Percentiles rank a stretch among this genome's conserved stretches.
These are phyloP conservation scores for Trididemnum clinides DNA, from an alignment of 23 tunicate genomes.

Conservation along the genomic window DNA sequence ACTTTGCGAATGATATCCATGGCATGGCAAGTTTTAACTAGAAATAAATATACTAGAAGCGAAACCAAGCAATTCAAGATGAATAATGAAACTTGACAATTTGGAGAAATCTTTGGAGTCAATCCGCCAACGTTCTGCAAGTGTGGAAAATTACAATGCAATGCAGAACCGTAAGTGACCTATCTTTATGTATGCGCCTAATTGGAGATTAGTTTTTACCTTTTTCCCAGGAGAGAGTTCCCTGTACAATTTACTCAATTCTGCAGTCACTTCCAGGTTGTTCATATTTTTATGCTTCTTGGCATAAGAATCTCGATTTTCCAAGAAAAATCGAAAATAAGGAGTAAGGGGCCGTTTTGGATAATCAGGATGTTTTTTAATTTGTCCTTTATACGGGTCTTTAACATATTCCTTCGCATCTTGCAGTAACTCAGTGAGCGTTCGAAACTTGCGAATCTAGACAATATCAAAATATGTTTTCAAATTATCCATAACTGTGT, in stretches of 20 bases:
- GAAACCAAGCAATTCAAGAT: no score
- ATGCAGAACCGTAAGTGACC: no score
- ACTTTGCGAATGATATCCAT: no score
- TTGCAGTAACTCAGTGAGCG: slow-evolving; percentile 62
- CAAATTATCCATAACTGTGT: no score
- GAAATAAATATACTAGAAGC: no score
- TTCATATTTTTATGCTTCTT: slow-evolving; percentile 63
- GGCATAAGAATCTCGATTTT: slow-evolving; percentile 70
- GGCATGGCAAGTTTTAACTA: no score
- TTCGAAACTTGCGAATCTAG: slow-evolving; percentile 84
- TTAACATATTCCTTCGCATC: slow-evolving; percentile 80
- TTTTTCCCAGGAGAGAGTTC: slow-evolving; percentile 53
- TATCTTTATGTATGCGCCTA: no score
- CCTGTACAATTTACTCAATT: slow-evolving; percentile 76
- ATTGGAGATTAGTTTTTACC: slow-evolving; percentile 42
- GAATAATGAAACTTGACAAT: no score
- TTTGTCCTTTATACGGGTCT: slow-evolving; percentile 90
- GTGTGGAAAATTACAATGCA: no score
- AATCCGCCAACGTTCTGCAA: no score
- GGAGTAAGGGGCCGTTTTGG: slow-evolving; percentile 96
- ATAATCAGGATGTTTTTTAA: slow-evolving; percentile 96
- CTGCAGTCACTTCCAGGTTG: slow-evolving; percentile 85
- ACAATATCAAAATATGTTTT: not conserved
- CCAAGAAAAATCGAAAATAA: slow-evolving; percentile 84
- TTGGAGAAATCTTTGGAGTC: no score